Evolutionary conservation across 2,888 invertebrate species (phyloP), one percentile per base, ranked within the genome.

Genomic region (Mycogona germanica): DNA sequence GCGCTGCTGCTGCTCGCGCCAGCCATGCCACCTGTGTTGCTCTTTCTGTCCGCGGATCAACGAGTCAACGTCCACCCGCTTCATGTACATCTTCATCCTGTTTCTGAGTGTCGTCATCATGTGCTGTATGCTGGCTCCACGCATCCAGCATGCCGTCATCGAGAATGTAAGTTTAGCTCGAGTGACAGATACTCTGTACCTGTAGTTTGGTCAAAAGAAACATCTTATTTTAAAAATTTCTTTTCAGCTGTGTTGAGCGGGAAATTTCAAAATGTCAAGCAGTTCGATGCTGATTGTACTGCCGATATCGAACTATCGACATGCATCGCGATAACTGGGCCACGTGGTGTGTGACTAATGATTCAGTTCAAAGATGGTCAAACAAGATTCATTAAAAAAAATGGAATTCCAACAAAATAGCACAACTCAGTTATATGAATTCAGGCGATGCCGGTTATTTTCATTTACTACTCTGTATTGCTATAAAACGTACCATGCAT

Each of bases 11-110:
- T 70, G 67, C 63, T 70, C 70, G 5, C 67, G 69, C 23, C 64
- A 65, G 29, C 64, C 70, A 19, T 70, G 70, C 61, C 66, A 67
- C 3, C 61, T 70, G 21, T 72, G 72, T 58, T 72, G 70, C 55
- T 55, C 63, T 7, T 64, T 62, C 26, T 65, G 67, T 9, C 70
- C 68, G 3, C 61, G 64, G 17, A 64, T 71, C 47, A 67, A 65
- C 48, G 71, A 71, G 59, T 72, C 72, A 1, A 70, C 69, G 19
- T 66, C 68, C 14, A 71, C 72, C 14, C 64, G 72, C 7, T 58
- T 69, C 19, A 68, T 71, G 67, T 72, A 71, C 61, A 68, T 69
- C 1, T 30, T 69, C 3, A 64, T 68, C 47, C 62, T 72, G 2
- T 58, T 70, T 3, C 44, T 70, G 2, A 65, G 65, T 14, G 67